phyloP scores from a whole-genome alignment of 2,888 invertebrate species.

The Plemyria rubiginata region DNA sequence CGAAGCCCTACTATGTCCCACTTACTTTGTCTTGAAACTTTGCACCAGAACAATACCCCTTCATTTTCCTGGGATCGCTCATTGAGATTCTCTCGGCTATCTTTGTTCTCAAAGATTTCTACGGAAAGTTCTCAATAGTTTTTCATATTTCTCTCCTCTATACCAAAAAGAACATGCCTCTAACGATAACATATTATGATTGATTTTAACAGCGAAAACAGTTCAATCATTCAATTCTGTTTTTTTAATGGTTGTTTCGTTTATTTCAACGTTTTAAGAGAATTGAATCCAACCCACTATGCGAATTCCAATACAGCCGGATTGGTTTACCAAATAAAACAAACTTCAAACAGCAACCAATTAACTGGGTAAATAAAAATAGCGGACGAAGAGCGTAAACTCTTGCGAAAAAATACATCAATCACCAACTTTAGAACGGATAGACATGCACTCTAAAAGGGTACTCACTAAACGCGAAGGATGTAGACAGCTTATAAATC shows the following conservation, averaged over 20 bases:
- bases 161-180: background rate
- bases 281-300: background rate
- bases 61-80: slow-evolving; percentile 33
- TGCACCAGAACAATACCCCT: slow-evolving; percentile 38
- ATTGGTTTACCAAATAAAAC: slow-evolving; percentile 11
- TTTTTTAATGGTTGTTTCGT: background rate
- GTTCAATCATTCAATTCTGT: too few relatives aligned
- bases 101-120: slow-evolving; percentile 31
- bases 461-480: slow-evolving; percentile 10
- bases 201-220: too few relatives aligned
- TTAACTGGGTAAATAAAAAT: slow-evolving; percentile 26
- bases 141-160: slow-evolving; percentile 13
- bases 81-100: slow-evolving; percentile 20
- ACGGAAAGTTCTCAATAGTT: slow-evolving; percentile 25
- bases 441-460: slow-evolving; percentile 33
- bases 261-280: background rate
- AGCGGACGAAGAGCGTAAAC: slow-evolving; percentile 17
- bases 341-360: slow-evolving; percentile 22
- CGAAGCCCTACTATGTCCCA: slow-evolving; percentile 29
- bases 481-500: slow-evolving; percentile 13
- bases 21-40: slow-evolving; percentile 40
- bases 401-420: slow-evolving; percentile 31
- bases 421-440: slow-evolving; percentile 29
- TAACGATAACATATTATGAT: too few relatives aligned
- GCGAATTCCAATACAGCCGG: slow-evolving; percentile 1